phyloP scores from a whole-genome alignment of 2,888 invertebrate genomes.

The Eristalis arbustorum region DNA sequence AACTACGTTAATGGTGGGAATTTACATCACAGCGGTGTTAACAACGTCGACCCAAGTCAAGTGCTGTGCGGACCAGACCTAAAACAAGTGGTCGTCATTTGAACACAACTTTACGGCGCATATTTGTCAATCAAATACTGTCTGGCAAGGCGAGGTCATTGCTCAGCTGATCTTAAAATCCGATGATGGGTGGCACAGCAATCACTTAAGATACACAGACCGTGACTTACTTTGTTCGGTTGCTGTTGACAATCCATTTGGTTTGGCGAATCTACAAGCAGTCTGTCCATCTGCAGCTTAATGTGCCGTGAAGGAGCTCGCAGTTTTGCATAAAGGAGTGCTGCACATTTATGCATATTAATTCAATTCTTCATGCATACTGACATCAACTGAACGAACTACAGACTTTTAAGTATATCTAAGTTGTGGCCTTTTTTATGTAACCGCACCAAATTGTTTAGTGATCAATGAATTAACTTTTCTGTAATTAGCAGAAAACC shows the following conservation, averaged over 20 bases:
- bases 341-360: slow-evolving; percentile 33
- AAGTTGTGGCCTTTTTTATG: too few relatives aligned
- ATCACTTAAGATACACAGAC: slow-evolving; percentile 62
- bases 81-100: neutral
- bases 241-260: slow-evolving; percentile 66
- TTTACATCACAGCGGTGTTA: slow-evolving; percentile 18
- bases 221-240: slow-evolving; percentile 50
- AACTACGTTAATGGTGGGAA: slow-evolving; percentile 43
- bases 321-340: neutral
- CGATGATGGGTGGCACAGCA: slow-evolving; percentile 59
- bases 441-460: too few relatives aligned
- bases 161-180: slow-evolving; percentile 18
- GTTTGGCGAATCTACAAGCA: slow-evolving; percentile 44
- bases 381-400: neutral
- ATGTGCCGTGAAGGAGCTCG: slow-evolving; percentile 46
- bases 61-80: slow-evolving; percentile 11
- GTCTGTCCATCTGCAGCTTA: slow-evolving; percentile 61
- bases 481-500: too few relatives aligned
- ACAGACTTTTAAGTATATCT: neutral
- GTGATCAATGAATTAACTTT: too few relatives aligned
- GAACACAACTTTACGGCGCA: neutral
- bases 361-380: slow-evolving; percentile 31
- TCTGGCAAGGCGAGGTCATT: neutral
- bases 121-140: slow-evolving; percentile 42
- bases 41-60: slow-evolving; percentile 2